Percentiles rank a stretch among this genome's conserved stretches.
Evolutionary conservation across 2,888 invertebrate genomes (phyloP).

Genomic region (Drosophila leonis): DNA sequence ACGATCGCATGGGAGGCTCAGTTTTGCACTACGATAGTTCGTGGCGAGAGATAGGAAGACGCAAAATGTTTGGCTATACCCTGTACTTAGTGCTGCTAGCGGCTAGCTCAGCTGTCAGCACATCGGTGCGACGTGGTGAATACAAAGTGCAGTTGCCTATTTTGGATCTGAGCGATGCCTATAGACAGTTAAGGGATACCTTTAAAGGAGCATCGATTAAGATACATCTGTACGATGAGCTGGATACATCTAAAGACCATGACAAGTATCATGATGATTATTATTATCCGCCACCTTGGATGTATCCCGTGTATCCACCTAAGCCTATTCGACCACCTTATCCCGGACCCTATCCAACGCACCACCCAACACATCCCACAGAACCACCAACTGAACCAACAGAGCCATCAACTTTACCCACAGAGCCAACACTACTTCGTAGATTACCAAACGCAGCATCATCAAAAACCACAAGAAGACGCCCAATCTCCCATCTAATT

Average conservation of each 20-base stretch:
- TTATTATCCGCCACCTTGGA: background rate
- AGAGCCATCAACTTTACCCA: background rate
- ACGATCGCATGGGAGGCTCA: background rate
- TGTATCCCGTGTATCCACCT: background rate
- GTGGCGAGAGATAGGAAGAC: background rate
- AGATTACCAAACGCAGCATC: background rate
- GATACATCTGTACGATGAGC: background rate
- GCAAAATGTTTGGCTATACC: slow-evolving; percentile 2
- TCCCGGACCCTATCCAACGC: background rate
- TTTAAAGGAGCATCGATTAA: background rate
- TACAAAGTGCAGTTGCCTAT: background rate
- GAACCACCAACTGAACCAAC: background rate
- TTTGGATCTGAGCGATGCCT: background rate
- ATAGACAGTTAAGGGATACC: background rate
- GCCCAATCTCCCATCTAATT: background rate
- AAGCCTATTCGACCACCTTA: background rate
- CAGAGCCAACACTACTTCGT: background rate
- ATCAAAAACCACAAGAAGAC: background rate
- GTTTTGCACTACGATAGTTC: background rate
- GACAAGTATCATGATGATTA: background rate
- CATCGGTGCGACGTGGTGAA: background rate
- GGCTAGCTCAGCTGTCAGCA: background rate
- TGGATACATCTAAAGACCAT: background rate
- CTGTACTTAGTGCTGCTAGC: slow-evolving; percentile 1
- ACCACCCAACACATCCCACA: background rate